Base-by-base conservation (phyloP, 92 coral and sea anemone species). In the Siderastrea radians region DNA sequence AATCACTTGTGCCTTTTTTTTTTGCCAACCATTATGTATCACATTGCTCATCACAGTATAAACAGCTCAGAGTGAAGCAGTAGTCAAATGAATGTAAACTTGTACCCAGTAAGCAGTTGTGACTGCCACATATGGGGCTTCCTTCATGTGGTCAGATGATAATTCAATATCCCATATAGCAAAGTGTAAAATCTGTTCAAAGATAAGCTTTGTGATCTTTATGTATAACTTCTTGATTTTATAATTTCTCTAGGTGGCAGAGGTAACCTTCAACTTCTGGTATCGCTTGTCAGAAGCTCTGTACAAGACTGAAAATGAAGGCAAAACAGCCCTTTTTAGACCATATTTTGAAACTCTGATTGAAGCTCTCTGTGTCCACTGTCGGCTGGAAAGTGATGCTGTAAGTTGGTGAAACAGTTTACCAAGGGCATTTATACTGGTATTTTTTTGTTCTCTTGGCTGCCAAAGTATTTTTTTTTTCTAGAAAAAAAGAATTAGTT, bases 251-350 rank as follows among this genome's bases (percentile, higher is more conserved):
- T 86, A 98, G 99, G 96, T 98, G 67, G 98, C 98, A 46, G 99
- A 98, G 85, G 95, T 98, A 60, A 98, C 99, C n/a, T 98, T 98
- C 81, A 98, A 98, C 80, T 98, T 95, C 91, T 98, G 99, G 99
- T 98, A 98, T 83, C 96, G 96, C 69, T 80, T 98, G 58, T 95
- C 99, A 0, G 99, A 98, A 74, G 96, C 98, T 12, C 61, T 98
- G 68, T 98, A 82, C 83, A 89, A 96, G 71, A 91, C 79, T 15
- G 93, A 93, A 49, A 77, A 94, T 73, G 91, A 89, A 12, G 75
- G 78, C 44, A 90, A 96, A 80, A 81, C 84, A 70, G 88, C 87
- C 17, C 70, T 93, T 68, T 98, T 98, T 76, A 90, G 92, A 79
- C 98, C 98, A 1, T 98, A 98, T 79, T 86, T 96, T 86, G 96